These are phyloP conservation scores for Hypanus sabinus DNA, from an alignment of 2,113 vertebrate species.

Conservation along the genomic window DNA sequence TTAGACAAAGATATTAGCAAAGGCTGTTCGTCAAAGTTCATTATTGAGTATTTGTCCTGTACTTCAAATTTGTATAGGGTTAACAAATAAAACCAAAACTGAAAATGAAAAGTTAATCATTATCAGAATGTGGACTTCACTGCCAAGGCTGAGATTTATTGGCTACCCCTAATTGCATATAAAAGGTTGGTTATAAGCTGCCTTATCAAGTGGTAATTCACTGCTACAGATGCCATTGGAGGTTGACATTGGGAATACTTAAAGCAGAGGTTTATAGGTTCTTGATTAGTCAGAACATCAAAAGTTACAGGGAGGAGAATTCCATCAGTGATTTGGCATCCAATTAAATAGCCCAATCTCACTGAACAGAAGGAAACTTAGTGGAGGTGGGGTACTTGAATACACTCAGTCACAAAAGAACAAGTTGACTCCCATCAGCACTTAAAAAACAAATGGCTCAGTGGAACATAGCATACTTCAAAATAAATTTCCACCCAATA, in stretches of 20 bases:
- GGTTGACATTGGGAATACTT: no score
- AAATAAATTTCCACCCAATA: background rate
- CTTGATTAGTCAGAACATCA: no score
- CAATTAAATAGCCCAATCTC: background rate
- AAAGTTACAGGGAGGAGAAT: no score
- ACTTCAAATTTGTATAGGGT: background rate
- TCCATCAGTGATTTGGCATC: no score
- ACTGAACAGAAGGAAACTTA: background rate
- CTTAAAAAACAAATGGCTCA: background rate
- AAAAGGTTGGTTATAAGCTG: no score
- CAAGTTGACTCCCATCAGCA: background rate
- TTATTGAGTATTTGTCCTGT: background rate
- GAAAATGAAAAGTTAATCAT: background rate
- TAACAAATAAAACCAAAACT: background rate
- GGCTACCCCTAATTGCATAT: no score
- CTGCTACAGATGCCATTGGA: no score
- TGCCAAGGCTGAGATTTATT: no score
- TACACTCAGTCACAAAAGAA: background rate
- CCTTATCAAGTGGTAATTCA: no score
- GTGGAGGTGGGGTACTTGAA: background rate
- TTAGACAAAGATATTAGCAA: background rate
- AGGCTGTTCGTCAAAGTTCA: background rate
- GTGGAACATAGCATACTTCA: background rate
- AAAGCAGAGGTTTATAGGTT: no score
- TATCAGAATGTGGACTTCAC: no score